These are phyloP conservation scores for Aldrovandia affinis DNA, from an alignment of 2,797 vertebrate species.

Conservation along the genomic window DNA sequence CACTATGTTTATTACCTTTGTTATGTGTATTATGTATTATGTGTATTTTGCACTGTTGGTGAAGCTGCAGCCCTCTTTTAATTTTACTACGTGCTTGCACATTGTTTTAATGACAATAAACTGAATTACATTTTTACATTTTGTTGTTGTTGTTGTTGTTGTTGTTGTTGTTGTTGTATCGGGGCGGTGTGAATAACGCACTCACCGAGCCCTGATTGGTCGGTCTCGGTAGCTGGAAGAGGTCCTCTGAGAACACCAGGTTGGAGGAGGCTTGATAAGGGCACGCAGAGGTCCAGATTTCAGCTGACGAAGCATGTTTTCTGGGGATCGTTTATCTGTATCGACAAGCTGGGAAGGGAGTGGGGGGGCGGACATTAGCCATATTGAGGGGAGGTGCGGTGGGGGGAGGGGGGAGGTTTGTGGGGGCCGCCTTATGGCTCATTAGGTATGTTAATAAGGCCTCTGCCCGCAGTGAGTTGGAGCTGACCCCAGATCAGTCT, in stretches of 20 bases:
- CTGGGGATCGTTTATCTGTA: conserved; percentile 18
- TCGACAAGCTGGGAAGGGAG: conserved; percentile 2
- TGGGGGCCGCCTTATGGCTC: background rate
- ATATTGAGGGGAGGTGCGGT: background rate
- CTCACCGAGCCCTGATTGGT: background rate
- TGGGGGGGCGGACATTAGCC: conserved; percentile 13
- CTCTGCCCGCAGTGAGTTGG: background rate
- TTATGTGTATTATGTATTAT: too few relatives aligned
- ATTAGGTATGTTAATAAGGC: background rate
- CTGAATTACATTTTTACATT: too few relatives aligned
- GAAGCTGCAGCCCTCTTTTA: too few relatives aligned
- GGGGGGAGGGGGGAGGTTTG: background rate
- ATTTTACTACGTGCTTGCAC: too few relatives aligned
- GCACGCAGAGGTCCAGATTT: background rate
- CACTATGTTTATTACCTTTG: too few relatives aligned
- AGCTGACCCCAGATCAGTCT: background rate
- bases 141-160: too few relatives aligned
- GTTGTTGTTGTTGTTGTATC: too few relatives aligned
- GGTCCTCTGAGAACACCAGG: background rate
- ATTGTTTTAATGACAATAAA: too few relatives aligned
- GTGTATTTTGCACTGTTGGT: too few relatives aligned
- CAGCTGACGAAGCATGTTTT: background rate
- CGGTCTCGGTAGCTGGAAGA: background rate
- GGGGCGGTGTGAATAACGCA: background rate
- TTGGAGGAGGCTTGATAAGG: background rate